phyloP scores from a whole-genome alignment of 2,797 vertebrate species.

The Haliaeetus albicilla region DNA sequence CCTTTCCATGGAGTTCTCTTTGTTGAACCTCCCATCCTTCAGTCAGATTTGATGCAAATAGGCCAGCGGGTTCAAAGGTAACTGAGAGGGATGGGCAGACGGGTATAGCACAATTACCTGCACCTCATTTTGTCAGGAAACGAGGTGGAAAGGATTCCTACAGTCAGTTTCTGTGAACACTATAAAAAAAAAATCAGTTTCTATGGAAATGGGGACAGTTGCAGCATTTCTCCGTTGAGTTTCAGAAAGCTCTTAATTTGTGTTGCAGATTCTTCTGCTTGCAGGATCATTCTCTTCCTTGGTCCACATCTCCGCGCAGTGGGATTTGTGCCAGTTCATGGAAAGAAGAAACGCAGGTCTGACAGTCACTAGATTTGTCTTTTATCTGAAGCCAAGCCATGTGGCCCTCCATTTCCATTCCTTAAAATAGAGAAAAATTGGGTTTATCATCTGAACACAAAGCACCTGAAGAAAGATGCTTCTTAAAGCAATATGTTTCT shows the following conservation, averaged over 20 bases:
- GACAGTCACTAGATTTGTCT: neutral
- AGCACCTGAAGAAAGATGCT: neutral
- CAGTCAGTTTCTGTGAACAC: neutral
- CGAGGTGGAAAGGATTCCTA: neutral
- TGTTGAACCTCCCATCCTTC: neutral
- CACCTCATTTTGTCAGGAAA: neutral
- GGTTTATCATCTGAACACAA: accelerated
- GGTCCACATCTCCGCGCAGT: neutral
- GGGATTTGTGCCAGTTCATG: neutral
- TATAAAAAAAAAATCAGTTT: neutral
- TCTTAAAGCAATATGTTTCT: accelerated
- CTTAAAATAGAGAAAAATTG: accelerated
- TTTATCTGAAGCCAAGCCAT: neutral
- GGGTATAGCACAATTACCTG: neutral
- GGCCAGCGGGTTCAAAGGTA: neutral
- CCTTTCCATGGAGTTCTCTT: neutral
- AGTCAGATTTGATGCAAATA: neutral
- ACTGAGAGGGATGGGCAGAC: accelerated
- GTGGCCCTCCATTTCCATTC: too few species aligned
- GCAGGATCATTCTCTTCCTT: neutral
- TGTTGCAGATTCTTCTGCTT: neutral
- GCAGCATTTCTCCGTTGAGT: neutral
- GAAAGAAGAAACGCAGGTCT: neutral
- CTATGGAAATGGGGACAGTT: neutral
- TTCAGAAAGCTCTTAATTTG: neutral